A percentile compares a stretch with the other conserved stretches of the same genome.
Evolutionary conservation across 92 coral and sea anemone species (phyloP).

Genomic region (Pocillopora meandrina): DNA sequence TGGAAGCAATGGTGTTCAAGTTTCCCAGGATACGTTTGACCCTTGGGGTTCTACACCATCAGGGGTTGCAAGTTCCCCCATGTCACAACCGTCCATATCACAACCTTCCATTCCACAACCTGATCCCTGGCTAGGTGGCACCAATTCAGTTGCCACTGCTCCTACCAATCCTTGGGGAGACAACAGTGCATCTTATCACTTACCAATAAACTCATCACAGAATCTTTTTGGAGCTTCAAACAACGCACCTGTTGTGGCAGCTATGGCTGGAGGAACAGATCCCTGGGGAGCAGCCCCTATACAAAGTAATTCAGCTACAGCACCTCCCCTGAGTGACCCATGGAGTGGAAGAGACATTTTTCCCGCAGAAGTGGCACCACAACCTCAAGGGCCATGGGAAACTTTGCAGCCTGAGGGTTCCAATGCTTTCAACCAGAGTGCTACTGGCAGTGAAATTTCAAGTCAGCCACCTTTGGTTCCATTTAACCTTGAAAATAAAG

Average conservation of each 20-base stretch:
- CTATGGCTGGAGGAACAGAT: slow-evolving; percentile 52
- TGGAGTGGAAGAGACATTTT: slow-evolving; percentile 72
- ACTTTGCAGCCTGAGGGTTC: slow-evolving; percentile 40
- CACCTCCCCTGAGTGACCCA: slow-evolving; percentile 66
- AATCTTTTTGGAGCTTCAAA: slow-evolving; percentile 46
- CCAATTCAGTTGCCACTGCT: slow-evolving; percentile 39
- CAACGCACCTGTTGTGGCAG: slow-evolving; percentile 43
- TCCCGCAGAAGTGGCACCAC: slow-evolving; percentile 35
- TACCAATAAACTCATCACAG: slow-evolving; percentile 50
- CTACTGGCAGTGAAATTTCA: slow-evolving; percentile 29
- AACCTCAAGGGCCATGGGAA: slow-evolving; percentile 81
- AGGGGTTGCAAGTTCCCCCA: slow-evolving; percentile 33
- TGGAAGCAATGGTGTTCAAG: slow-evolving; percentile 44
- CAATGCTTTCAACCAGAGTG: slow-evolving; percentile 67
- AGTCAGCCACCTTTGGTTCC: slow-evolving; percentile 31
- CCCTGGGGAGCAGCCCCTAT: slow-evolving; percentile 73
- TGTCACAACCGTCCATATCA: slow-evolving; percentile 33
- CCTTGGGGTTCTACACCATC: slow-evolving; percentile 69
- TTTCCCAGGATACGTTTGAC: slow-evolving; percentile 53
- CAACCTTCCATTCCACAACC: slow-evolving; percentile 45
- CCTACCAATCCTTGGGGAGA: slow-evolving; percentile 83
- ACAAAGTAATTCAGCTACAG: slow-evolving; percentile 52
- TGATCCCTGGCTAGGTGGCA: slow-evolving; percentile 84
- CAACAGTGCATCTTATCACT: slow-evolving; percentile 33
- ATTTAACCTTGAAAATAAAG: slow-evolving; percentile 25